Evolutionary conservation across 2,888 invertebrate genomes (phyloP), one percentile per base, ranked within the genome.

Genomic region (Euclidia mi): DNA sequence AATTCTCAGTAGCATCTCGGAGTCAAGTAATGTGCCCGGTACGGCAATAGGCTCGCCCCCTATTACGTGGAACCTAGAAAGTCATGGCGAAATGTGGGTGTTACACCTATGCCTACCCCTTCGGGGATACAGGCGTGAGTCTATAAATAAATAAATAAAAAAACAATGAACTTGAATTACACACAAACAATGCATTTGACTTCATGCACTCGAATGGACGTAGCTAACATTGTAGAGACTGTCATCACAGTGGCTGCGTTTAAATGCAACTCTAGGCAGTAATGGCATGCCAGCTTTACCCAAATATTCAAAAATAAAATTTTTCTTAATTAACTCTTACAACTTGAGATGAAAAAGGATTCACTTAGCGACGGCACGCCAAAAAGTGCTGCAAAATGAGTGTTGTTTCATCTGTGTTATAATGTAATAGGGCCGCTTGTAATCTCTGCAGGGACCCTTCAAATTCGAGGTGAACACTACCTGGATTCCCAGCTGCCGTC

Each of bases 321-420:
- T 55, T 69, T 38, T 9, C 49, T 35, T 29, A 48, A 50, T 64
- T 64, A 50, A 53, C 45, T 57, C 48, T 48, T 32, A 44, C 34
- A 51, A 48, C 40, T 63, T 48, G 49, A 14, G 3, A 31, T 31
- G 32, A 20, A 46, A 7, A 46, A 37, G 45, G n/a, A 46, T 37
- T 4, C n/a, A 28, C n/a, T 14, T n/a, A 3, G 7, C 18, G 4
- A 4, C n/a, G 17, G 11, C 34, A 7, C 18, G 43, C 28, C 15
- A n/a, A 45, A 45, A 45, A 37, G 45, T 46, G 15, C 35, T 35
- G 45, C n/a, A 35, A 37, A 44, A 28, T 46, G 25, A 25, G 25
- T 34, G 45, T 46, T 46, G 35, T 46, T 28, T 28, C 35, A 46
- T 35, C 37, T 35, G 37, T 35, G 18, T 46, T 37, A 25, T 14